Conservation (phyloP, 92 coral and sea anemone genomes). For the Anthopleura xanthogrammica region DNA sequence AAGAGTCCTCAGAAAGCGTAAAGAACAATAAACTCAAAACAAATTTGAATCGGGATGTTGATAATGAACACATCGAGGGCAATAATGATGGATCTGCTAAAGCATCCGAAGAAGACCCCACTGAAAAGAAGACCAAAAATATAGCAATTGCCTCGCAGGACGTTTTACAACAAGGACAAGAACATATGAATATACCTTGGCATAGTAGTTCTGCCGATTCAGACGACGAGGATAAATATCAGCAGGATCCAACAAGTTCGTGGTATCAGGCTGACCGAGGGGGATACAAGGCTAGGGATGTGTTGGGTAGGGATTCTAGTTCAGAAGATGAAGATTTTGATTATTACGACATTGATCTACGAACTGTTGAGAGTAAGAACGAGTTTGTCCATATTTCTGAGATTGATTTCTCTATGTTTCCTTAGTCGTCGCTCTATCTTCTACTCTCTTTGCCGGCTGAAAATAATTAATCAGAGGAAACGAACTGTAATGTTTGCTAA, state of each 20-base stretch:
- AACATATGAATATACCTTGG: background rate
- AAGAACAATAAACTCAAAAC: background rate
- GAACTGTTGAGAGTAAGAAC: background rate
- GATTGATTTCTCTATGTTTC: conserved; percentile 86
- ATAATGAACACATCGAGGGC: background rate
- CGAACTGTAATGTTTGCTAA: too few species aligned
- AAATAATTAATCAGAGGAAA: background rate
- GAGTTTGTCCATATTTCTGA: conserved; percentile 82
- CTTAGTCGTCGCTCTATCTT: conserved; percentile 29
- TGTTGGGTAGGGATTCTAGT: conserved; percentile 67
- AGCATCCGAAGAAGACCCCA: background rate
- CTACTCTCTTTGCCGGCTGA: background rate
- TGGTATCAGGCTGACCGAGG: conserved; percentile 19
- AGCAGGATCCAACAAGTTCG: background rate
- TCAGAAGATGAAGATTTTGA: conserved; percentile 64
- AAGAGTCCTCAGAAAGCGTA: background rate
- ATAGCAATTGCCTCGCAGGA: background rate
- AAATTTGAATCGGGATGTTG: background rate
- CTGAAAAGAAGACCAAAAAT: background rate
- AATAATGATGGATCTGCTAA: background rate
- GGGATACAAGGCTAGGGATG: conserved; percentile 17
- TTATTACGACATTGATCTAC: background rate
- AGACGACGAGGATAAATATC: background rate
- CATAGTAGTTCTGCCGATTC: background rate
- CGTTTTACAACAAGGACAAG: background rate